Base-by-base conservation (phyloP, 35 echinoderm and acorn worm genomes). In the Holothuria glaberrima region DNA sequence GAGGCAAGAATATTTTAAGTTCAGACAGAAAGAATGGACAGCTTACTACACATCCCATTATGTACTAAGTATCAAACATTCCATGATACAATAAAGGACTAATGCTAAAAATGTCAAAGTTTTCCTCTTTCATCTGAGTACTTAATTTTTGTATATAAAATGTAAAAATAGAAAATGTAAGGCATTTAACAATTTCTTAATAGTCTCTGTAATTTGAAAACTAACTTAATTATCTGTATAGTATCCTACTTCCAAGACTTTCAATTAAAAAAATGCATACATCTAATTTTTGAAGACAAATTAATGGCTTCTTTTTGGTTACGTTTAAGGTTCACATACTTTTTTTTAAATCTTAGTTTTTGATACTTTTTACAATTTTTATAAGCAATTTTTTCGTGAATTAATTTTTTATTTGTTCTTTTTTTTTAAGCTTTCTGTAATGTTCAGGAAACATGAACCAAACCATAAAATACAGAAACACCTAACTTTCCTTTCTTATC, bases 221-320 rank as follows among this genome's bases (percentile, higher is more conserved):
- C 66, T 26, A 75, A 18, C 44, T 75, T 41, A 75, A 18, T 75
- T 2, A 35, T 75, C 13, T 54, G 5, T 54, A 54, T 54, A 54
- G 41, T 75, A 75, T n/a, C 71, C 71, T 75, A 75, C 33, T 75
- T 75, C 44, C 71, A 38, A 7, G 34, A 75, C 71, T 9, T 0
- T 75, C 71, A 75, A 75, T 75, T 75, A 29, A 41, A 75, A 75
- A 75, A 75, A 75, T 75, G 71, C 71, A 75, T 75, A 75, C 16
- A 25, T 75, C 36, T 41, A 41, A 44, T 29, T 75, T 45, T 41
- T 75, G 66, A 30, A 41, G 71, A 75, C 71, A 75, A 36, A 75
- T 41, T 12, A 32, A 75, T 21, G 44, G 31, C 44, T 75, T 75
- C 44, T 41, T 7, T 54, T 54, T 17, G 12, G 50, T 0, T 54